A percentile compares a stretch with the other conserved stretches of the same genome.
These are phyloP conservation scores for Hylia prasina DNA, from an alignment of 2,113 vertebrate genomes.

Conservation along the genomic window DNA sequence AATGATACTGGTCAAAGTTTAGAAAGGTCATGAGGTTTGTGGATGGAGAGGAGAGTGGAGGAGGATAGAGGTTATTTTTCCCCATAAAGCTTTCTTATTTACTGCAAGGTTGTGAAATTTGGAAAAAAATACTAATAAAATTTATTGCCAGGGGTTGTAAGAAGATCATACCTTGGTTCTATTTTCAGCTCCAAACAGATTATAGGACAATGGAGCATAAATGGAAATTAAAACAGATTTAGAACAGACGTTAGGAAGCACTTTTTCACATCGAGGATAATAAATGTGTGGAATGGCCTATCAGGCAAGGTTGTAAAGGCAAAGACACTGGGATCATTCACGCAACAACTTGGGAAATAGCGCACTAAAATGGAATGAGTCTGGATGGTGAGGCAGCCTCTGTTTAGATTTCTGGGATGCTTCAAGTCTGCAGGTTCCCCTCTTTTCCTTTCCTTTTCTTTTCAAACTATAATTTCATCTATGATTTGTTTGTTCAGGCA, in stretches of 20 bases:
- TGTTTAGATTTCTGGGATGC: constrained; percentile 13
- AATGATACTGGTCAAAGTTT: constrained; percentile 40
- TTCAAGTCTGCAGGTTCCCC: background rate
- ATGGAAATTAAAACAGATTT: constrained; percentile 69
- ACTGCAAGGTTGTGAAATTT: constrained; percentile 56
- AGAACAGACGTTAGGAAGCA: constrained; percentile 50
- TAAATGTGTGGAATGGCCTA: constrained; percentile 59
- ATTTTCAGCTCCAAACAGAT: constrained; percentile 63
- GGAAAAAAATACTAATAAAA: constrained; percentile 60
- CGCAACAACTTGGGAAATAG: constrained; percentile 32
- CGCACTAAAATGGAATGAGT: background rate
- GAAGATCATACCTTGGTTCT: constrained; percentile 65
- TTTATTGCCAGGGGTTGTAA: constrained; percentile 59
- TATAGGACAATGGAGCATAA: constrained; percentile 65
- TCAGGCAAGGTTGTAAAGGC: constrained; percentile 50
- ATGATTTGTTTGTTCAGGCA: background rate
- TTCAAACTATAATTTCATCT: background rate
- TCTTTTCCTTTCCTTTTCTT: background rate
- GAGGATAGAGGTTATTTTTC: constrained; percentile 45
- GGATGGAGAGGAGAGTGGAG: constrained; percentile 15
- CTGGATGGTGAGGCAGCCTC: background rate
- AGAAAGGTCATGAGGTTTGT: constrained; percentile 32
- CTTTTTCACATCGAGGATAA: constrained; percentile 57
- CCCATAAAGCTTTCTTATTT: constrained; percentile 61
- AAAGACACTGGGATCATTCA: constrained; percentile 44